Conservation (phyloP, 23 tunicate species). For the Trididemnum nubilum region DNA sequence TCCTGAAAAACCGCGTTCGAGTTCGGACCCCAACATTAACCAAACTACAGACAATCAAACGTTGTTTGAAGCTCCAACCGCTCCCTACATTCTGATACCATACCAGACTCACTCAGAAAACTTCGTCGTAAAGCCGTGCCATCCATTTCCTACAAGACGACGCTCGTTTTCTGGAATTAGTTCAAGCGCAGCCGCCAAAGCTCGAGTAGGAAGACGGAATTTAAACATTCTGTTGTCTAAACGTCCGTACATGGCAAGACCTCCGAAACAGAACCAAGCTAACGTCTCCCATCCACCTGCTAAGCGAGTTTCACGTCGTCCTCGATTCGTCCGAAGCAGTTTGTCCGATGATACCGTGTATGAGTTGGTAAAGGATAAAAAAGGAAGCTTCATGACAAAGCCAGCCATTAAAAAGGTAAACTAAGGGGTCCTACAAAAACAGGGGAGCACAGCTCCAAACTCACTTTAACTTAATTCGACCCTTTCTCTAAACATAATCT, state of each 20-base stretch:
- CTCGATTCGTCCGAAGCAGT: conserved; percentile 62
- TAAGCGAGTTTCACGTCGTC: conserved; percentile 24
- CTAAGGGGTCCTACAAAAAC: too few species aligned
- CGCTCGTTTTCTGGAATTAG: conserved; percentile 48
- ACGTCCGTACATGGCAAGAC: not conserved
- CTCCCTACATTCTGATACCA: conserved; percentile 2
- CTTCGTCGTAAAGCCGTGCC: not conserved
- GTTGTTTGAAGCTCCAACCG: not conserved
- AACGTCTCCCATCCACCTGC: conserved; percentile 40
- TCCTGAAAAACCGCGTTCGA: too few species aligned
- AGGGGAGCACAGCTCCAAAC: too few species aligned
- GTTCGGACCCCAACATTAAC: too few species aligned
- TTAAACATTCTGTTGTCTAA: not conserved
- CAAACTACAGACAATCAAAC: not conserved
- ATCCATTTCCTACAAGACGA: conserved; percentile 1
- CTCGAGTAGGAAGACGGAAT: conserved; percentile 32
- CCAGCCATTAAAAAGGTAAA: conserved; percentile 23
- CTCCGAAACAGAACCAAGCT: not conserved
- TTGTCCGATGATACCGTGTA: conserved; percentile 52
- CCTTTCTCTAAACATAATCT: too few species aligned
- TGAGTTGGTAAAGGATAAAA: conserved; percentile 12
- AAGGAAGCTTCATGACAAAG: conserved; percentile 43
- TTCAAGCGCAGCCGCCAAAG: conserved; percentile 36
- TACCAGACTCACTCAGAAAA: not conserved
- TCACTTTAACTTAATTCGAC: not conserved